A percentile compares a stretch with the other conserved stretches of the same genome.
These are phyloP conservation scores for Philopotamus ludificatus DNA, from an alignment of 1,140 invertebrate genomes.

Conservation along the genomic window DNA sequence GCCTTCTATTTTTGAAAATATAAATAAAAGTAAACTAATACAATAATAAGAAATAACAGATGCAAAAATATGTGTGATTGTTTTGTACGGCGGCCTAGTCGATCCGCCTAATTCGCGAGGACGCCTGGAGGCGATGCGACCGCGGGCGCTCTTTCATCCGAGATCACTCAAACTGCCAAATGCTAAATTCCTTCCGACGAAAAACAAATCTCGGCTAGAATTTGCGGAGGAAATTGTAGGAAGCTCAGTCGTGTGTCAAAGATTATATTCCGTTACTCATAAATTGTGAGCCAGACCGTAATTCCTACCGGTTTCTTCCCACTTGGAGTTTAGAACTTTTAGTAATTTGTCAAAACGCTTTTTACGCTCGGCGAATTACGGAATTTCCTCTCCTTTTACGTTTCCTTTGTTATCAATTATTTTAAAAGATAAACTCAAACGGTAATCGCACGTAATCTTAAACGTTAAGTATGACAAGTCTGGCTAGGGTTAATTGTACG, in stretches of 20 bases:
- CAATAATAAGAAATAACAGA: no score
- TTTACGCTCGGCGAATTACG: constrained; percentile 20
- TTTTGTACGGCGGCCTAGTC: no score
- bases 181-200: neutral
- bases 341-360: constrained; percentile 39
- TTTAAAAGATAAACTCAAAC: no score
- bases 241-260: constrained; percentile 36
- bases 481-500: no score
- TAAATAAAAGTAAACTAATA: no score
- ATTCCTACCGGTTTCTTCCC: constrained; percentile 33
- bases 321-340: constrained; percentile 37
- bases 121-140: neutral
- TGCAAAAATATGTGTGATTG: no score
- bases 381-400: constrained; percentile 19
- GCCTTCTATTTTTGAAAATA: no score
- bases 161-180: neutral
- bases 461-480: no score
- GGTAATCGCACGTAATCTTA: no score
- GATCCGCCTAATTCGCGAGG: neutral
- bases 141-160: neutral
- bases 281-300: constrained; percentile 38
- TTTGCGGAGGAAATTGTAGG: constrained; percentile 3
- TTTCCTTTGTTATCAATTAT: constrained; percentile 28
- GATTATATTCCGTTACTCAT: constrained; percentile 41
- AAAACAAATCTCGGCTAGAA: constrained; percentile 7